phyloP scores from a whole-genome alignment of 1,140 invertebrate genomes.

The Bombyx mandarina region DNA sequence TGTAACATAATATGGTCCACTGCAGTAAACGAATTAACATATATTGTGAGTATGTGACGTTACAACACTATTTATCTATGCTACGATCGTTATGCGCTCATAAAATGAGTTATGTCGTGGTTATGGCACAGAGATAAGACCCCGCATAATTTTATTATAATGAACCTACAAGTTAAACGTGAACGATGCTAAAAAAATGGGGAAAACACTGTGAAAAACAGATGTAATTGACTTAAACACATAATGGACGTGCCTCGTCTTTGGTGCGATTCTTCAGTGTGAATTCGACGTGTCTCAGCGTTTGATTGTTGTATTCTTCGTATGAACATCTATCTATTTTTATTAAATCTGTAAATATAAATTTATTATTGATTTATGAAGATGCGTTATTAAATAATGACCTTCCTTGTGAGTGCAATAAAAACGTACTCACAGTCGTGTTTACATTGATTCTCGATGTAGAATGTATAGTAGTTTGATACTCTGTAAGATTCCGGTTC shows the following conservation, averaged over 20 bases:
- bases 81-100: slow-evolving; percentile 4
- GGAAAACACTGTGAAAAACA: slow-evolving; percentile 7
- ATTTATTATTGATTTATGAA: background rate
- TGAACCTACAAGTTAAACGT: background rate
- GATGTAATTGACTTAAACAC: slow-evolving; percentile 1
- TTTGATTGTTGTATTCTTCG: slow-evolving; percentile 67
- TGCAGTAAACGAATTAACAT: too few relatives aligned
- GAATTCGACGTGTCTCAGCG: slow-evolving; percentile 59
- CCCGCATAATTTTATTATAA: slow-evolving; percentile 1
- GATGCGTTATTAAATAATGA: background rate
- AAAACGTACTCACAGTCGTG: slow-evolving; percentile 60
- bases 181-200: slow-evolving; percentile 1
- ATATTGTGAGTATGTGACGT: background rate
- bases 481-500: slow-evolving; percentile 75
- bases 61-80: slow-evolving; percentile 1
- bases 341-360: slow-evolving; percentile 52
- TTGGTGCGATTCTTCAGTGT: slow-evolving; percentile 54
- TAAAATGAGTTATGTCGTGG: slow-evolving; percentile 3
- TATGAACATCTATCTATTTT: slow-evolving; percentile 67
- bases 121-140: too few relatives aligned
- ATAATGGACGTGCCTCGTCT: slow-evolving; percentile 40
- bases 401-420: background rate
- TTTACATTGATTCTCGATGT: slow-evolving; percentile 76
- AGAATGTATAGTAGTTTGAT: slow-evolving; percentile 74
- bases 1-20: too few relatives aligned